Evolutionary conservation across 1,140 invertebrate species (phyloP), one percentile per base, ranked within the genome.

Genomic region (Metopolophium dirhodum): DNA sequence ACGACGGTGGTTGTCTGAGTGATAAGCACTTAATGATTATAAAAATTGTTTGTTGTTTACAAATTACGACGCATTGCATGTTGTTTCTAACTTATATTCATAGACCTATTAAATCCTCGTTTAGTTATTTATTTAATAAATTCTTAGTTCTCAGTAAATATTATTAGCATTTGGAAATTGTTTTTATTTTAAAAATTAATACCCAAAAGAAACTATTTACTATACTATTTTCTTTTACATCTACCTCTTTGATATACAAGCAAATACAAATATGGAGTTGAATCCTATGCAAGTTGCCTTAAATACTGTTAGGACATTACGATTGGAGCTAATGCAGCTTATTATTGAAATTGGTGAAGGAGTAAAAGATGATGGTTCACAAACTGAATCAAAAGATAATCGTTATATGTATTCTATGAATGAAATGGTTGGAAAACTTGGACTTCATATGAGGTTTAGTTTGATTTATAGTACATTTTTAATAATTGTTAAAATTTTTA

Each of bases 331-430:
- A 88, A 94, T 94, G 51, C 93, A 94, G 23, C 92, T 98, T 86
- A 96, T 97, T 95, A 96, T 96, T 11, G 97, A 97, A 54, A 95
- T 98, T 94, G 96, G 96, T 94, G 96, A 97, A 95, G 98, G 98
- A 77, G 95, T 98, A 45, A 95, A 97, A 92, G 96, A 96, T 51
- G 97, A 97, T 93, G 97, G 97, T 95, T 97, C 96, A 3, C 97
- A 97, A 94, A 97, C 98, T 88, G 97, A 96, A 83, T 97, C 97
- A 95, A 97, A 98, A 94, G 82, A 92, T 61, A 92, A 92, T 23
- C 90, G 83, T 41, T 91, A 92, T 30, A 93, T 94, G 37, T 91
- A 90, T 87, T 45, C 82, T 47, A 94, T 94, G 93, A 91, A 92
- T n/a, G 91, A 87, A 49, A 89, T 91, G 49, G 83, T 93, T 47